phyloP scores from a whole-genome alignment of 2,113 vertebrate species.

The Notothenia rossii region DNA sequence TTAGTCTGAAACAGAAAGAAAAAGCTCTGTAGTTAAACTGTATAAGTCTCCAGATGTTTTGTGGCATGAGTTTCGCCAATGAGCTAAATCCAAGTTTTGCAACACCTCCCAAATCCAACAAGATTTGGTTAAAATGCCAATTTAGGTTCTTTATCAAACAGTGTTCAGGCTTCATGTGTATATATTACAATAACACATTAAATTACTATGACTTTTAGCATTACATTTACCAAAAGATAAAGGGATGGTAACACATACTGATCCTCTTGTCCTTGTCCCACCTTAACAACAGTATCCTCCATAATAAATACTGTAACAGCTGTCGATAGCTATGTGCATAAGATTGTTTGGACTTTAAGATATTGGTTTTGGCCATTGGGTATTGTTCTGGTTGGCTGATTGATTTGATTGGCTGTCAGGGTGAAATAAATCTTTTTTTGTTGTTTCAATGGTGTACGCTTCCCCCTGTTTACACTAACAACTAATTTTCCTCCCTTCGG shows the following conservation, averaged over 20 bases:
- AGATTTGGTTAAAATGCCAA: too few relatives aligned
- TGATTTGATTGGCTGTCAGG: neutral
- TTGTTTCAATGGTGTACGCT: neutral
- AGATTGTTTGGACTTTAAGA: too few relatives aligned
- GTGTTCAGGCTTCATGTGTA: too few relatives aligned
- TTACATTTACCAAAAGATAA: too few relatives aligned
- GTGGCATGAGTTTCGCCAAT: neutral
- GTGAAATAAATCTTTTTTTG: neutral
- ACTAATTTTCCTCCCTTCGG: neutral
- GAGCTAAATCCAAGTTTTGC: neutral
- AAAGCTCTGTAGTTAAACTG: neutral
- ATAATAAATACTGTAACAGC: neutral
- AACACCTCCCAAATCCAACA: too few relatives aligned
- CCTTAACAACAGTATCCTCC: too few relatives aligned
- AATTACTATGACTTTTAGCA: too few relatives aligned
- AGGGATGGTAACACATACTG: too few relatives aligned
- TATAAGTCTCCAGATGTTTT: neutral
- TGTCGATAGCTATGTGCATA: neutral
- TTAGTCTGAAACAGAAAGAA: constrained; percentile 42
- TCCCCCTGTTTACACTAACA: neutral
- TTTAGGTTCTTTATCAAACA: too few relatives aligned
- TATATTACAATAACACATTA: too few relatives aligned
- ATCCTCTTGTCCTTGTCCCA: too few relatives aligned
- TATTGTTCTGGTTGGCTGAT: neutral
- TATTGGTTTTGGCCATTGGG: neutral